phyloP scores from a whole-genome alignment of 1,140 invertebrate species.

The Cylas formicarius region DNA sequence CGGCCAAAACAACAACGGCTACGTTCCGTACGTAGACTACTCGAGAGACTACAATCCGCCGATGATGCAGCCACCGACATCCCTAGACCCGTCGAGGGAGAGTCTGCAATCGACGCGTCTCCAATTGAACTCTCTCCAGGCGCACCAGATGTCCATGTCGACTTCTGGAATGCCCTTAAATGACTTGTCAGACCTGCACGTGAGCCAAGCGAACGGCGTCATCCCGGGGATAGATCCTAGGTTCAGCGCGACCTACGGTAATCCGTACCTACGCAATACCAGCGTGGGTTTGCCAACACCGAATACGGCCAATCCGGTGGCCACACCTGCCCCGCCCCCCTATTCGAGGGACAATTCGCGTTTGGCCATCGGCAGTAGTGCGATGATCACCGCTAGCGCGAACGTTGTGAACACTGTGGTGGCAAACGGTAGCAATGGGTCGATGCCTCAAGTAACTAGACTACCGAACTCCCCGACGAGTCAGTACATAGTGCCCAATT shows the following conservation, averaged over 20 bases:
- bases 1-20: slow-evolving; percentile 79
- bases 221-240: slow-evolving; percentile 68
- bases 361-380: slow-evolving; percentile 30
- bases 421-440: slow-evolving; percentile 42
- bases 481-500: slow-evolving; percentile 45
- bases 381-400: slow-evolving; percentile 37
- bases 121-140: slow-evolving; percentile 41
- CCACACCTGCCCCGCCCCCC: slow-evolving; percentile 69
- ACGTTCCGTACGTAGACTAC: slow-evolving; percentile 84
- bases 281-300: slow-evolving; percentile 42
- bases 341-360: slow-evolving; percentile 45
- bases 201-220: slow-evolving; percentile 44
- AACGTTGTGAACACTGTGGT: slow-evolving; percentile 35
- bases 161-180: slow-evolving; percentile 32
- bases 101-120: slow-evolving; percentile 43
- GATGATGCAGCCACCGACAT: slow-evolving; percentile 41
- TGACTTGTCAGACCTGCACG: slow-evolving; percentile 38
- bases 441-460: slow-evolving; percentile 44
- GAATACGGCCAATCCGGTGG: slow-evolving; percentile 66
- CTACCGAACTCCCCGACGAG: slow-evolving; percentile 45
- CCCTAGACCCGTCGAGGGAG: slow-evolving; percentile 44
- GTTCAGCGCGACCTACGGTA: slow-evolving; percentile 82
- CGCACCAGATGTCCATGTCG: slow-evolving; percentile 34
- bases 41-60: slow-evolving; percentile 75
- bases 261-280: slow-evolving; percentile 66